Evolutionary conservation across 2,888 invertebrate species (phyloP).

Genomic region (Copidosoma aretas): DNA sequence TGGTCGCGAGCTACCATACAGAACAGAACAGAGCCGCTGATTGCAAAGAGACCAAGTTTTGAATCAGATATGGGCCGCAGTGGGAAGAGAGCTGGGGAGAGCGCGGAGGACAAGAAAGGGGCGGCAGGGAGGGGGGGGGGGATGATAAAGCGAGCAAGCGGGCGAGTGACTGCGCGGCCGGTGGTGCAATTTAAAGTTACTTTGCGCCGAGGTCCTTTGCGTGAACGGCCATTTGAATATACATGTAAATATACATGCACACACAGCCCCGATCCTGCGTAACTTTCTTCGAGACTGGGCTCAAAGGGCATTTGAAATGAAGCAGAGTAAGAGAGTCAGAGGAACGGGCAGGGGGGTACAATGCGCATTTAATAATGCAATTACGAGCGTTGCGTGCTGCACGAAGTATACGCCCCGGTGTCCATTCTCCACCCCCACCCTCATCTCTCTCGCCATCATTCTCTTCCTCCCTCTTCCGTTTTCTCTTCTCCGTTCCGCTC

Average conservation of each 20-base stretch:
- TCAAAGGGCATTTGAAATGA: conserved; percentile 22
- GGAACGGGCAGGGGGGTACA: conserved; percentile 9
- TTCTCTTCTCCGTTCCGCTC: too few species aligned
- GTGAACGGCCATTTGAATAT: conserved; percentile 28
- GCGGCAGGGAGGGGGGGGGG: too few species aligned
- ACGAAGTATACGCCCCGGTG: not conserved
- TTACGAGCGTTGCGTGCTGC: conserved; percentile 20
- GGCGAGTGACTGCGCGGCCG: not conserved
- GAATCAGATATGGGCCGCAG: conserved; percentile 24
- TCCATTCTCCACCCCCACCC: too few species aligned
- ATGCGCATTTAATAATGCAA: conserved; percentile 32
- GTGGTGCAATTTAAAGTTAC: conserved; percentile 30
- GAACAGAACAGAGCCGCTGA: conserved; percentile 8
- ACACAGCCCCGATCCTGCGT: not conserved
- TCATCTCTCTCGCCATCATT: too few species aligned
- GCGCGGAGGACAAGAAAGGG: too few species aligned
- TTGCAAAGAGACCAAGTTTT: conserved; percentile 35
- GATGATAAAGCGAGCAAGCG: not conserved
- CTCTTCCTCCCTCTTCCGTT: not conserved
- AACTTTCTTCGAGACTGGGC: conserved; percentile 11
- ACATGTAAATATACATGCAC: not conserved
- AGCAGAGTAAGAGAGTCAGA: conserved; percentile 5
- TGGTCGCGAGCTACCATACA: too few species aligned
- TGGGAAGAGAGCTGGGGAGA: too few species aligned
- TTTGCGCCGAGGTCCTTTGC: conserved; percentile 20